Evolutionary conservation across 2,888 invertebrate species (phyloP), one percentile per base, ranked within the genome.

Genomic region (Pristionchus arcanus): DNA sequence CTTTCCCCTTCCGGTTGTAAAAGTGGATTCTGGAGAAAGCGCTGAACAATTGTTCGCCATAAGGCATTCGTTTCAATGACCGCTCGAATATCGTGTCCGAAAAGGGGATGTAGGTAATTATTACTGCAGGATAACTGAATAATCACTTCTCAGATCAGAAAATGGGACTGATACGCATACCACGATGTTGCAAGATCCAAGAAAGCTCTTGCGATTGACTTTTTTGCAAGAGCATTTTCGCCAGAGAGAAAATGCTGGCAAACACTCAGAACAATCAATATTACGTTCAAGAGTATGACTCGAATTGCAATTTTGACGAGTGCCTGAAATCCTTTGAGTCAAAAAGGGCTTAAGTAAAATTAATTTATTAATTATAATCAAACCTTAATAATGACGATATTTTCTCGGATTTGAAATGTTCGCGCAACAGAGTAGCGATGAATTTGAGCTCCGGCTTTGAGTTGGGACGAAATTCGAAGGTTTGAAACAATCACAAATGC

Each of bases 381-480:
- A 28, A 49, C 81, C 49, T 49, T 49, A 9, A 81, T 21, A 15
- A 81, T 49, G 3, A 49, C 21, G 7, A 81, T 5, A 16, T 81
- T 81, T n/a, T 81, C 81, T 1, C 81, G 81, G 13, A 81, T 81
- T 49, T 81, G 81, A 15, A n/a, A 81, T 0, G n/a, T 49, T 81
- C 81, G 9, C n/a, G 81, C 81, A n/a, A 49, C 49, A 11, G 81
- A 81, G 49, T 81, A 81, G n/a, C 19, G 11, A 42, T 49, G 11
- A 15, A 81, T n/a, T 2, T 11, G 5, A 25, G 49, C 49, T 0
- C 81, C 81, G 15, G 81, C n/a, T n/a, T 49, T 25, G 11, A 49
- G 2, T 19, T 49, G 59, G 7, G 25, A 3, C 3, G 59, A 21
- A 63, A 63, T 63, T 16, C 59, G 59, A 4, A 4, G 25, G 25